Evolutionary conservation across 2,797 vertebrate species (phyloP).

Genomic region (Ctenochaetus hawaiiensis): DNA sequence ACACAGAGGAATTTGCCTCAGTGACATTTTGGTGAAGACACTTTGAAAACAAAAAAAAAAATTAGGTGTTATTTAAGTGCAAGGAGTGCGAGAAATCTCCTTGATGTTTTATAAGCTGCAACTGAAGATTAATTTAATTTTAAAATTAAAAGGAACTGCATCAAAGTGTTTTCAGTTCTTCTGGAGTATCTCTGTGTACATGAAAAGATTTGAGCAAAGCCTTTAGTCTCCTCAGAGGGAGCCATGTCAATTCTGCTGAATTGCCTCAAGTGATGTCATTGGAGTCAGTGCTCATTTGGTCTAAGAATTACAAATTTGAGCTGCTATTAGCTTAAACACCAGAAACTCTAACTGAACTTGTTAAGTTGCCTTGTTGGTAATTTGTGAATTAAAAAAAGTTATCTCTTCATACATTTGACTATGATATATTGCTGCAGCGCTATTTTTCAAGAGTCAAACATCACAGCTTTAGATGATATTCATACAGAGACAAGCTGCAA

Average conservation of each 20-base stretch:
- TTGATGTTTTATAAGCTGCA: not conserved
- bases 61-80: not conserved
- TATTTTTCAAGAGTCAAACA: not conserved
- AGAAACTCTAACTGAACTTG: not conserved
- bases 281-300: not conserved
- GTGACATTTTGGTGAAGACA: not conserved
- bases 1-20: conserved; percentile 6
- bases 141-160: not conserved
- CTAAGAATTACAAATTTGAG: not conserved
- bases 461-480: no score
- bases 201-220: not conserved
- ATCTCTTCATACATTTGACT: not conserved
- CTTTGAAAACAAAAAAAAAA: conserved; percentile 5
- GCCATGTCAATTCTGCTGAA: not conserved
- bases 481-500: no score
- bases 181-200: not conserved
- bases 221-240: not conserved
- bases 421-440: not conserved
- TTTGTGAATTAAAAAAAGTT: not conserved
- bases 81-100: not conserved
- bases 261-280: not conserved
- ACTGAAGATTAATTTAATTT: not conserved
- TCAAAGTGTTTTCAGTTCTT: not conserved
- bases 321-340: not conserved
- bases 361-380: not conserved